Conservation (phyloP, 1,140 invertebrate species). For the Bilobella aurantiaca region DNA sequence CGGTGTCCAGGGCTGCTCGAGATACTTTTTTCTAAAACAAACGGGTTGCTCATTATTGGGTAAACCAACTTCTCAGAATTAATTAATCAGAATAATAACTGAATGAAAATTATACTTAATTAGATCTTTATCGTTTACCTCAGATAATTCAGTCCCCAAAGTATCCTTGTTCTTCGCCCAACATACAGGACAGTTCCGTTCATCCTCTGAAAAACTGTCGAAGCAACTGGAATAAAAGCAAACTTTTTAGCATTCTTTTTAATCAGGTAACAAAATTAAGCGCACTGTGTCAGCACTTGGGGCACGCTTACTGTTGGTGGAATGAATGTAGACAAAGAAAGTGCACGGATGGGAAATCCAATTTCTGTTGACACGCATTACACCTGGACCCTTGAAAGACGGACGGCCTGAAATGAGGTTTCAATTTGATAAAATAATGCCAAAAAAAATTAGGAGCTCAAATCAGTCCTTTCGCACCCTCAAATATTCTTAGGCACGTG, state of each 20-base stretch:
- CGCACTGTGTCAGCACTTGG: too few species aligned
- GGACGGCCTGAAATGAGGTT: too few species aligned
- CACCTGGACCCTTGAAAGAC: conserved; percentile 60
- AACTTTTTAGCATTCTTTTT: not conserved
- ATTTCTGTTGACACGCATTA: conserved; percentile 67
- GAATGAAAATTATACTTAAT: not conserved
- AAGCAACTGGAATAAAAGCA: conserved; percentile 73
- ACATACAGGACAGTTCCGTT: conserved; percentile 76
- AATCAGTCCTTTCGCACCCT: too few species aligned
- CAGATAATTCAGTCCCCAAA: conserved; percentile 59
- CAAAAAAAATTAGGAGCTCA: too few species aligned
- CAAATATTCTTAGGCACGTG: too few species aligned
- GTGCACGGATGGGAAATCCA: conserved; percentile 86
- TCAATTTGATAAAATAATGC: too few species aligned
- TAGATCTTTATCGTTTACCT: conserved; percentile 39
- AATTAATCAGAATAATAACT: too few species aligned
- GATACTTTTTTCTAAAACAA: conserved; percentile 35
- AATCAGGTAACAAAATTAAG: not conserved
- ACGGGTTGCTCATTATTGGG: conserved; percentile 10
- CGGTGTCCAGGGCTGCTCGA: conserved; percentile 38
- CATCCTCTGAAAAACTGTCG: conserved; percentile 75
- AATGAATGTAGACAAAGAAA: conserved; percentile 90
- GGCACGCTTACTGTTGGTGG: conserved; percentile 80
- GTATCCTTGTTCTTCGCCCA: conserved; percentile 65
- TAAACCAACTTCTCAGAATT: too few species aligned